Evolutionary conservation across 2,888 invertebrate species (phyloP), one percentile per base, ranked within the genome.

Genomic region (Tetranychus truncatus): DNA sequence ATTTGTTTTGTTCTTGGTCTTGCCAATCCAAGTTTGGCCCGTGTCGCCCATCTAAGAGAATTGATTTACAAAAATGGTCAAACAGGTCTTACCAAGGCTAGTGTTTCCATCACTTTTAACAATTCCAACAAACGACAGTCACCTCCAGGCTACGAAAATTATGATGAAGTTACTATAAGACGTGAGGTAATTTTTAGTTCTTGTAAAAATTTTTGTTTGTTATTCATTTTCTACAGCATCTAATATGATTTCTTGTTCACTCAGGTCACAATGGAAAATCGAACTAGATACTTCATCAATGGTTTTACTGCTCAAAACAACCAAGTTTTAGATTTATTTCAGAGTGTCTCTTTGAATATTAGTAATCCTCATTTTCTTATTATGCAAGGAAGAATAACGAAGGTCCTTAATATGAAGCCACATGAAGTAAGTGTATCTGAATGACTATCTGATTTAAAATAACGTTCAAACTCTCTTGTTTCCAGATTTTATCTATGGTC

Each of bases 341-440:
- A 94, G 80, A 94, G 95, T 0, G 90, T 99, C 7, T 95, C 96
- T 82, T 85, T 99, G 66, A 99, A 99, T 81, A 94, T 99, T 1
- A 99, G 99, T 84, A 99, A 99, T 85, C 99, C 99, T 0, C 96
- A 99, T 83, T 99, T 97, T 84, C 87, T 99, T 65, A 99, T 99
- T 81, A 97, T 99, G 97, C 99, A 99, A 86, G 99, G 99, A 0
- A 88, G 95, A 78, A 95, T 99, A 79, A 97, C 97, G 1, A 97
- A 99, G 85, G 97, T 99, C 2, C 85, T 99, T 45, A 97, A 95
- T 82, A 99, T 99, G 97, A 99, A 96, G 82, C 95, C 99, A 0
- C 87, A 88, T 71, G 97, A 99, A 87, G 92, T 92, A 83, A 24
- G 24, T 73, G n/a, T 6, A 1, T 34, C 34, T 5, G 5, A 34